Evolutionary conservation across 1,140 invertebrate species (phyloP).

Genomic region (Drosophila nebulosa): DNA sequence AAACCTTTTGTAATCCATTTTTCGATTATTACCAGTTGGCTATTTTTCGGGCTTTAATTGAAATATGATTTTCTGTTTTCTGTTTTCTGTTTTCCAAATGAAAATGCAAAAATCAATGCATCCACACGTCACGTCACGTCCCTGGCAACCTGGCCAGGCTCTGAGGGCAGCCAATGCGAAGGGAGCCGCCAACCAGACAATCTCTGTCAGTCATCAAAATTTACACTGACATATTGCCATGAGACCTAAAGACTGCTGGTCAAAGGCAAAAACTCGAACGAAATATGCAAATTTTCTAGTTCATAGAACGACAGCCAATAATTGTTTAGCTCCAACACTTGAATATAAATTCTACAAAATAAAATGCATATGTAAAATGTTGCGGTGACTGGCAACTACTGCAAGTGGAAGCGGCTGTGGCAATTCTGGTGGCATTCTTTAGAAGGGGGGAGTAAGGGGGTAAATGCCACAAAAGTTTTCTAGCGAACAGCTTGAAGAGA

Average conservation of each 20-base stretch:
- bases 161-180: too few species aligned
- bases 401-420: constrained; percentile 22
- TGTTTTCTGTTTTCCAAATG: constrained; percentile 40
- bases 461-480: constrained; percentile 21
- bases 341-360: not conserved
- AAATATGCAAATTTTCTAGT: not conserved
- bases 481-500: constrained; percentile 14
- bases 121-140: not conserved
- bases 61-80: constrained; percentile 66
- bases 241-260: not conserved
- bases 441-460: not conserved
- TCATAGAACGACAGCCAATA: not conserved
- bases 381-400: constrained; percentile 28
- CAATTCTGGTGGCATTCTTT: not conserved
- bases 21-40: constrained; percentile 35
- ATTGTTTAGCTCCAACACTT: constrained; percentile 1
- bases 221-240: not conserved
- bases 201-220: not conserved
- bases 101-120: constrained; percentile 1
- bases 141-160: not conserved
- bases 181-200: not conserved
- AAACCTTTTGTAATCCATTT: constrained; percentile 24
- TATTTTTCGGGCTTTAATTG: constrained; percentile 54
- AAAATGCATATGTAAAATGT: constrained; percentile 2
- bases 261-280: not conserved